Conservation (phyloP, 37 sponge, comb jelly and placozoan species). For the Bolinopsis microptera region DNA sequence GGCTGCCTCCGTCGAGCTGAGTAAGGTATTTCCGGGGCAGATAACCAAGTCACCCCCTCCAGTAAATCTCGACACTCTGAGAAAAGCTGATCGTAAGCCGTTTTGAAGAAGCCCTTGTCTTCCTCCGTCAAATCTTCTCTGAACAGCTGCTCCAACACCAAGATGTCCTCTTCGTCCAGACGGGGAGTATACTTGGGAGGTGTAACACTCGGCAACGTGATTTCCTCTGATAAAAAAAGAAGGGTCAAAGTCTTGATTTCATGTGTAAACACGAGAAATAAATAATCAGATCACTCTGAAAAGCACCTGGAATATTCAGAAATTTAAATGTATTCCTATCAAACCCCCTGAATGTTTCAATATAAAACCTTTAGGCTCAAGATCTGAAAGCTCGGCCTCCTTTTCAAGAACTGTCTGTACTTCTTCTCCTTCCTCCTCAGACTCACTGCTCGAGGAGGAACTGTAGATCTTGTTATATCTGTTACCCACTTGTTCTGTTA, state of each 20-base stretch:
- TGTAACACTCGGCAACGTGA: not conserved
- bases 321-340: too few species aligned
- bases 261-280: too few species aligned
- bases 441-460: not conserved
- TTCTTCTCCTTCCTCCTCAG: conserved; percentile 58
- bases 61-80: not conserved
- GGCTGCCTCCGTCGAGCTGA: not conserved
- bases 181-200: conserved; percentile 22
- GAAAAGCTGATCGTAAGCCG: not conserved
- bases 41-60: conserved; percentile 51
- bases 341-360: too few species aligned
- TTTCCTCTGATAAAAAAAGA: not conserved
- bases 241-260: too few species aligned
- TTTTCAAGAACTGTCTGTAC: not conserved
- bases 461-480: conserved; percentile 64
- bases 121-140: conserved; percentile 52
- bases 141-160: conserved; percentile 37
- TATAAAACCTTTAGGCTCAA: not conserved
- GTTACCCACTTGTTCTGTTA: conserved; percentile 42
- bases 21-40: not conserved
- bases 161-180: not conserved
- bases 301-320: too few species aligned
- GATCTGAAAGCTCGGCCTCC: not conserved
- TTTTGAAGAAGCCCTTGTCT: conserved; percentile 40
- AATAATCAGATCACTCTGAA: too few species aligned